Evolutionary conservation across 1,140 invertebrate genomes (phyloP).

Genomic region (Parapsyche elsis): DNA sequence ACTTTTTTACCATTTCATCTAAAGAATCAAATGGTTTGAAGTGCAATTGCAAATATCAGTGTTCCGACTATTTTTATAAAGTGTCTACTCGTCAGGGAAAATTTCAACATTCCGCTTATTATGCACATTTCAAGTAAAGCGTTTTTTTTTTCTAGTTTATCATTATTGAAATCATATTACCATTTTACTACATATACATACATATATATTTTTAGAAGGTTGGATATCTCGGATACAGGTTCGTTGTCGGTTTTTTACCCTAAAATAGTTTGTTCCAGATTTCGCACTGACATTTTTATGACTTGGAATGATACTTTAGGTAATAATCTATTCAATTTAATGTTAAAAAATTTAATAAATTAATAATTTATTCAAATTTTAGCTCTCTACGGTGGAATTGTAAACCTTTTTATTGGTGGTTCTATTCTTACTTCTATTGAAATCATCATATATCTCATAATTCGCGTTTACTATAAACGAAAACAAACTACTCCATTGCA

Average conservation of each 20-base stretch:
- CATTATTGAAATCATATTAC: not conserved
- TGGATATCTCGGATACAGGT: not conserved
- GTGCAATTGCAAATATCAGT: constrained; percentile 27
- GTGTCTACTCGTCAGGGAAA: not conserved
- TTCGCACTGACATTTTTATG: constrained; percentile 15
- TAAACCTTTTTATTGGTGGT: constrained; percentile 32
- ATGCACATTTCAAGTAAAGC: not conserved
- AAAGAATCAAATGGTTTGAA: not conserved
- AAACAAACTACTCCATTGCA: not conserved
- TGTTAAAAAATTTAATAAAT: constrained; percentile 8
- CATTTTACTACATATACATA: not conserved
- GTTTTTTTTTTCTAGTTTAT: not conserved
- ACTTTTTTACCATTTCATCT: not conserved
- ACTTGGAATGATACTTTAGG: constrained; percentile 30
- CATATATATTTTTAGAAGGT: not conserved
- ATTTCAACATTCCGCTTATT: not conserved
- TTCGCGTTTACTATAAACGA: not conserved
- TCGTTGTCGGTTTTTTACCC: constrained; percentile 5
- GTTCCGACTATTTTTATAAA: constrained; percentile 19
- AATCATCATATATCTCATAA: not conserved
- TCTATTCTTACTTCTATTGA: constrained; percentile 23
- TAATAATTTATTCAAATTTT: not conserved
- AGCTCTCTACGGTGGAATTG: constrained; percentile 24
- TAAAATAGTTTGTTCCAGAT: not conserved
- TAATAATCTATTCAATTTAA: not conserved